Evolutionary conservation across 2,888 invertebrate species (phyloP), one percentile per base, ranked within the genome.

Genomic region (Prosopocoilus inquinatus): DNA sequence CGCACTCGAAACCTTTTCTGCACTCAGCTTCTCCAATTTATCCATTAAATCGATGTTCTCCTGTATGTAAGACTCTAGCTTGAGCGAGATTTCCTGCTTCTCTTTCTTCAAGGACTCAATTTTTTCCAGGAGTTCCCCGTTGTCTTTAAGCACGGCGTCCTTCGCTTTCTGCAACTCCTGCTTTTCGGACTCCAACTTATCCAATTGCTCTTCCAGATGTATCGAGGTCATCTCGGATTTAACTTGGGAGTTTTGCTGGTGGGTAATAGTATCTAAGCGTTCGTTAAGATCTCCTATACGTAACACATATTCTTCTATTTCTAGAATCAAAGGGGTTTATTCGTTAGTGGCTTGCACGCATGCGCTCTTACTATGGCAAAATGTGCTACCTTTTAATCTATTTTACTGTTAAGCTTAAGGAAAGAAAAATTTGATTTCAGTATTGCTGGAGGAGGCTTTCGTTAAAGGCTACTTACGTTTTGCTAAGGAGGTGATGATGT

Each of bases 191-290:
- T 79, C 78, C 2, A 86, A 68, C 53, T 80, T 75, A 67, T 76
- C 88, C 45, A 90, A 77, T 72, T 89, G 86, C 73, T 92, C 91
- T 74, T 93, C 92, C 57, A 90, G 75, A 67, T 91, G 88, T 35
- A 90, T 87, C 5, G 87, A 85, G 64, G 85, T 87, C 70, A 92
- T 86, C 79, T 92, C 90, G 1, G 89, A 85, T 20, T 84, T 84
- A n/a, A 91, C 89, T 70, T 87, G 84, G 50, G 83, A 82, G 75
- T 81, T 86, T 74, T 88, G 84, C 3, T 85, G 76, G 63, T 84
- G 82, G 44, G 84, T 81, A 54, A 85, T 80, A 63, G 84, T 84
- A 34, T 81, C 81, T 50, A 85, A 70, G 71, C 82, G 83, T 63
- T 82, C 82, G 67, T 86, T 84, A 59, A 88, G 79, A 39, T 81